Evolutionary conservation across 2,797 vertebrate species (phyloP).

Genomic region (Crenichthys baileyi): DNA sequence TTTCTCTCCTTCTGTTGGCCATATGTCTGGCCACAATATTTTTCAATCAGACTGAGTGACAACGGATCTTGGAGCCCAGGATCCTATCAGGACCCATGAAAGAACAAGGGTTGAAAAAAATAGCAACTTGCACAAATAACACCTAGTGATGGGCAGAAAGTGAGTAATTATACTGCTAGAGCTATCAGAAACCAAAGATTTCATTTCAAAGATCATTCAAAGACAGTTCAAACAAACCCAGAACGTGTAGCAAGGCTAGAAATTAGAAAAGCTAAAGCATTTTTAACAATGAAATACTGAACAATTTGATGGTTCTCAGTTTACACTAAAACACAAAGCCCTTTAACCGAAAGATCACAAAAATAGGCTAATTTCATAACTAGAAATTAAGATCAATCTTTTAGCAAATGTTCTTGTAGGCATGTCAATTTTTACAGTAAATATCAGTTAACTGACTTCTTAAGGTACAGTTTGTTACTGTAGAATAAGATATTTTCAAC

Average conservation of each 20-base stretch:
- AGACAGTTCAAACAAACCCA: background rate
- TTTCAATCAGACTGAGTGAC: conserved; percentile 54
- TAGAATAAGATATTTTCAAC: background rate
- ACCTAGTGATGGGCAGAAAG: background rate
- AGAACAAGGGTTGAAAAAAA: background rate
- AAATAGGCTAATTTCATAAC: background rate
- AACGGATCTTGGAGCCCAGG: conserved; percentile 61
- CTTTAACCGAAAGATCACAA: background rate
- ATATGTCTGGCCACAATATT: conserved; percentile 32
- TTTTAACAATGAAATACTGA: background rate
- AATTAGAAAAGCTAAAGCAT: background rate
- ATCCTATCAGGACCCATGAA: conserved; percentile 40
- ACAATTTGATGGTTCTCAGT: background rate
- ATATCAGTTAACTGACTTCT: background rate
- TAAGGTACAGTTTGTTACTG: background rate
- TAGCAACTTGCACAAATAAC: background rate
- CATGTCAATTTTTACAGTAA: background rate
- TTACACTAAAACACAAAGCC: background rate
- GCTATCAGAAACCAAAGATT: background rate
- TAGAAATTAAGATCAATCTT: background rate
- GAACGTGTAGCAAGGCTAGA: background rate
- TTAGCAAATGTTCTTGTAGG: background rate
- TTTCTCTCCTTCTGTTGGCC: conserved; percentile 27
- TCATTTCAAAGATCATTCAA: background rate
- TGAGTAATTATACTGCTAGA: background rate